Base-by-base conservation (phyloP, 2,888 invertebrate species). In the Eupithecia centaureata region DNA sequence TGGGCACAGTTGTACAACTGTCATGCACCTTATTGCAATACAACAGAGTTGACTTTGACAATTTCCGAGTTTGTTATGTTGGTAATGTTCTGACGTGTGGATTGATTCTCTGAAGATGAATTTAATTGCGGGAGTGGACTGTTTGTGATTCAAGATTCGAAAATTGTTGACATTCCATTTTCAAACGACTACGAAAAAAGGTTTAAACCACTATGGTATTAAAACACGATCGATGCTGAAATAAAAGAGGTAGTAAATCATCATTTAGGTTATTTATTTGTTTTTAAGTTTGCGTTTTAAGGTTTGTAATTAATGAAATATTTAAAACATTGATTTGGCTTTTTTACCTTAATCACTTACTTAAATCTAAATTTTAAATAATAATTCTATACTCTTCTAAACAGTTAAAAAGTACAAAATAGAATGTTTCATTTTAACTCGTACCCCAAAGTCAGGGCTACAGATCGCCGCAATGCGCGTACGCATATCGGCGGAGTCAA, bases 401-500 rank as follows among this genome's bases (percentile, higher is more conserved):
- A n/a, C n/a, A n/a, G n/a, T n/a, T n/a, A n/a, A n/a, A n/a, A n/a
- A n/a, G n/a, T n/a, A n/a, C n/a, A n/a, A n/a, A n/a, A n/a, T n/a
- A n/a, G n/a, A n/a, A n/a, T n/a, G n/a, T n/a, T n/a, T n/a, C n/a
- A 38, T 38, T 42, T 42, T 18, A 42, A 42, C 12, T 54, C 7
- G 28, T 54, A n/a, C 8, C 8, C 1, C 52, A 13, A 1, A 27
- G 52, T 22, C 54, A 42, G 18, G 42, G 42, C 18, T 47, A 18
- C 22, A 18, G 25, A 5, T 0, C 15, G 7, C 28, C 51, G 51
- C 71, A 22, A 22, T 80, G 79, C 83, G 85, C 85, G 81, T 86
- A 86, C 88, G 88, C 87, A 85, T 82, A 42, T 47, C 47, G 47
- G 22, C 47, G 22, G 47, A 47, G 47, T 69, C 85, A 85, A 83